Percentiles rank a stretch among this genome's conserved stretches.
These are phyloP conservation scores for Pocillopora meandrina DNA, from an alignment of 92 coral and sea anemone species.

Conservation along the genomic window DNA sequence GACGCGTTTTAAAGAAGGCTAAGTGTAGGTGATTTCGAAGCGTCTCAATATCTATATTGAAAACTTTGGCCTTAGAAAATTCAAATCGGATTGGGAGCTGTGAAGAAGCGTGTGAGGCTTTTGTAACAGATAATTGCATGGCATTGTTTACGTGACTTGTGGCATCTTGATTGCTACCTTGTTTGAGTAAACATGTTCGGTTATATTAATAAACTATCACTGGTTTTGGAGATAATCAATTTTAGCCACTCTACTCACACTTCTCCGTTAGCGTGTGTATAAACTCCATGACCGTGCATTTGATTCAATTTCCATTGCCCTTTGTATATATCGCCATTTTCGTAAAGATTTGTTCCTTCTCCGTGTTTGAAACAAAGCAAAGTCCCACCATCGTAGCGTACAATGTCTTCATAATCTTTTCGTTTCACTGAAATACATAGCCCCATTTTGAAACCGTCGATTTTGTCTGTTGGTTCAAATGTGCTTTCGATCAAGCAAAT, in stretches of 20 bases:
- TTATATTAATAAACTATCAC: no score
- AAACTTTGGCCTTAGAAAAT: no score
- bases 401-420: conserved; percentile 43
- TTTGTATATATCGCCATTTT: conserved; percentile 73
- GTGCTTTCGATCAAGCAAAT: no score
- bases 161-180: no score
- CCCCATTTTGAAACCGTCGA: background rate
- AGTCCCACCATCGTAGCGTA: conserved; percentile 55
- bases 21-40: no score
- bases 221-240: no score
- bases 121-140: no score
- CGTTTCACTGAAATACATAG: background rate
- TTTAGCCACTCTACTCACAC: background rate
- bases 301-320: conserved; percentile 79
- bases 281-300: conserved; percentile 78
- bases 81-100: no score
- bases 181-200: no score
- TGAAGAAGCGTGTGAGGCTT: no score
- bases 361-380: conserved; percentile 73
- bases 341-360: conserved; percentile 58
- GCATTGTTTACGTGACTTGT: no score
- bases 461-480: background rate
- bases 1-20: background rate
- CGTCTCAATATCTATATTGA: no score
- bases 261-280: conserved; percentile 32